Percentiles rank a stretch among this genome's conserved stretches.
phyloP scores from a whole-genome alignment of 2,888 invertebrate genomes.

The Nasonovia ribisnigri region DNA sequence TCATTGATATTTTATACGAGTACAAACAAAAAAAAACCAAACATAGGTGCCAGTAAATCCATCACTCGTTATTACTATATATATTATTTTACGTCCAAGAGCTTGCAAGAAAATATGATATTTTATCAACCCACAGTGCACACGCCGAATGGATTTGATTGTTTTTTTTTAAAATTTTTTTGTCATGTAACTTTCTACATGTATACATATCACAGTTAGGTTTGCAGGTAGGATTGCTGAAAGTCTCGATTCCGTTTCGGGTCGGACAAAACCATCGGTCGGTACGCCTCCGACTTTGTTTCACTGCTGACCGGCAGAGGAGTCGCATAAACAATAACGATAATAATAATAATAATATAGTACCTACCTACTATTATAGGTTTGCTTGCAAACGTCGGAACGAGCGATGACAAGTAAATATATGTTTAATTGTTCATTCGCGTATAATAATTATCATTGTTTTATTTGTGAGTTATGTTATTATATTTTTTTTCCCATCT shows the following conservation, averaged over 20 bases:
- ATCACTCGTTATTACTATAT: neutral
- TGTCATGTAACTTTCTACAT: neutral
- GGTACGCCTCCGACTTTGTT: neutral
- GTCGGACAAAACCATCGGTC: neutral
- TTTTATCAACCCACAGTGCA: neutral
- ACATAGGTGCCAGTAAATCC: neutral
- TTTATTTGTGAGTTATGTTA: neutral
- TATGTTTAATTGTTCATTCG: slow-evolving; percentile 53
- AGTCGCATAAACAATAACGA: slow-evolving; percentile 31
- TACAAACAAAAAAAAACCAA: neutral
- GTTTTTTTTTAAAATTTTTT: neutral
- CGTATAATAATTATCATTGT: slow-evolving; percentile 18
- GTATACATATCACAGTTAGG: neutral
- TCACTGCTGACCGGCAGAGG: neutral
- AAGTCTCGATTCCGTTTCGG: neutral
- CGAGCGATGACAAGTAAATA: slow-evolving; percentile 50
- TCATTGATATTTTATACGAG: neutral
- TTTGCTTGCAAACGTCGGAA: slow-evolving; percentile 17
- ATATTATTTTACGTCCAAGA: neutral
- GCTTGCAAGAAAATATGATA: neutral
- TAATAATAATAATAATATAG: neutral
- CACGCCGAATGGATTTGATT: neutral
- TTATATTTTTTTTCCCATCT: neutral
- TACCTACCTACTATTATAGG: neutral
- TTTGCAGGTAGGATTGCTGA: neutral